These are phyloP conservation scores for Yoshiicerus persimilis DNA, from an alignment of 1,140 invertebrate genomes.

Conservation along the genomic window DNA sequence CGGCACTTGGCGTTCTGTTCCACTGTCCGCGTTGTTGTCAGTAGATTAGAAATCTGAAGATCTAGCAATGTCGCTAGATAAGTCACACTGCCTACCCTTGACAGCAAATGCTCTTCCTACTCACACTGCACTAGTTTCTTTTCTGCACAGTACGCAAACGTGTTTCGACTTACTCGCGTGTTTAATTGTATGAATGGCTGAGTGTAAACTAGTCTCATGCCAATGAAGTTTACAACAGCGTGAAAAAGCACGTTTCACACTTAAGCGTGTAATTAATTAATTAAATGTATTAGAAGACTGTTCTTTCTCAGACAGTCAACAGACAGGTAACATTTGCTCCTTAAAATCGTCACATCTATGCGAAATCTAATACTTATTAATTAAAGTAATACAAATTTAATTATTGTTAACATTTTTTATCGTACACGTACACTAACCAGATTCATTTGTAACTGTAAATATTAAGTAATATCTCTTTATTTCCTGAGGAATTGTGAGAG, in stretches of 20 bases:
- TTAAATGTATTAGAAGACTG: not conserved
- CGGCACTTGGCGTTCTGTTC: not conserved
- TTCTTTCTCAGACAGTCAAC: too few species aligned
- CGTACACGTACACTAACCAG: too few species aligned
- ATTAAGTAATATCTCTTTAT: too few species aligned
- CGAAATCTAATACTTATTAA: too few species aligned
- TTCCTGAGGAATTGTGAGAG: too few species aligned
- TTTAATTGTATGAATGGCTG: not conserved
- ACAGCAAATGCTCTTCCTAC: not conserved
- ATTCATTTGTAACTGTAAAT: too few species aligned
- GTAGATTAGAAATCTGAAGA: not conserved
- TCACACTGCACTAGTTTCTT: not conserved
- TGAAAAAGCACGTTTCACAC: not conserved
- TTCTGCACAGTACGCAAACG: not conserved
- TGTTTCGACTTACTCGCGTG: not conserved
- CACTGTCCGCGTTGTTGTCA: not conserved
- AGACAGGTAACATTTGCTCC: too few species aligned
- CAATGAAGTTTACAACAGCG: not conserved
- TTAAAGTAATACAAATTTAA: too few species aligned
- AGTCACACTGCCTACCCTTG: not conserved
- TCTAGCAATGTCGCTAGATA: not conserved
- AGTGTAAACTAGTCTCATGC: not conserved
- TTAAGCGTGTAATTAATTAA: not conserved
- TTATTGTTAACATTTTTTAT: too few species aligned
- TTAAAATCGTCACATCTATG: too few species aligned